Percentiles rank a stretch among this genome's conserved stretches.
These are phyloP conservation scores for Temnothorax nylanderi DNA, from an alignment of 1,140 invertebrate species.

Conservation along the genomic window DNA sequence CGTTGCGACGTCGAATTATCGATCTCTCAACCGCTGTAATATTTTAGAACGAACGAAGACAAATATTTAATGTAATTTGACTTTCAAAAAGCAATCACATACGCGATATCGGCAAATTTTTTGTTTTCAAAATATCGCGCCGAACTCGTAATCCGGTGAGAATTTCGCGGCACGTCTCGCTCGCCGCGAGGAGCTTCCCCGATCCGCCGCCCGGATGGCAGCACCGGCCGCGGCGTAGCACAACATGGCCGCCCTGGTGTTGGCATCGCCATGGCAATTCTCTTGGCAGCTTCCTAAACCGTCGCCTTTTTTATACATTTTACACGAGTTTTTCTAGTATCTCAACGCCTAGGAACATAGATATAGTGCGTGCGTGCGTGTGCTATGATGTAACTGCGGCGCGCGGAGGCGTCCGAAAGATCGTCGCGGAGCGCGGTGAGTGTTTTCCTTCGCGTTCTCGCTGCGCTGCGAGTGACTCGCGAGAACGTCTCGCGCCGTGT, in stretches of 20 bases:
- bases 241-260: constrained; percentile 82
- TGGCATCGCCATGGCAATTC: constrained; percentile 81
- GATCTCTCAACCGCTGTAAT: not conserved
- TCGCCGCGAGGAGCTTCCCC: not conserved
- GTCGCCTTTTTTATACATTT: constrained; percentile 80
- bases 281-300: constrained; percentile 79
- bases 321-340: constrained; percentile 74
- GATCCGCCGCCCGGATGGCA: constrained; percentile 20
- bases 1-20: not conserved
- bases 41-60: not conserved
- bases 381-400: constrained; percentile 67
- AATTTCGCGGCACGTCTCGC: not conserved
- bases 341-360: constrained; percentile 63
- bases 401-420: constrained; percentile 20
- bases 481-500: constrained; percentile 46
- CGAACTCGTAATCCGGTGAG: not conserved
- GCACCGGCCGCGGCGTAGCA: not conserved
- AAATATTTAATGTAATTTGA: no score
- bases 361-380: constrained; percentile 66
- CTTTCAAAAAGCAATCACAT: not conserved
- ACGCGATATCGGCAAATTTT: not conserved
- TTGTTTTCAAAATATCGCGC: not conserved
- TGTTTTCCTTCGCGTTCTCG: constrained; percentile 56
- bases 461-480: no score
- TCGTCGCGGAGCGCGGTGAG: constrained; percentile 72